Conservation (phyloP, 2,888 invertebrate species). For the Thecophora atra region DNA sequence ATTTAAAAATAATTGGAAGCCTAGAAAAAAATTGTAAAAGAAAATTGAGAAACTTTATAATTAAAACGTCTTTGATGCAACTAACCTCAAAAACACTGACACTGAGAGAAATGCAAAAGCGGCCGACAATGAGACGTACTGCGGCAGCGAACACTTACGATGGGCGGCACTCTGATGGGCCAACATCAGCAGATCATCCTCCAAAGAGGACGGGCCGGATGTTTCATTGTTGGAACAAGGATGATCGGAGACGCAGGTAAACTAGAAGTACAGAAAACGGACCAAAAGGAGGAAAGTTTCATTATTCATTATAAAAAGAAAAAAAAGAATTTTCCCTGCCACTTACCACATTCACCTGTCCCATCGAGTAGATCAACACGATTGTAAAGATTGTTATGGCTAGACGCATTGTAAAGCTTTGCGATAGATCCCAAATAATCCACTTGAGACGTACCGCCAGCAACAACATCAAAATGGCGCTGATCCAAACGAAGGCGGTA, state of each 20-base stretch:
- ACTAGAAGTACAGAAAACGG: constrained; percentile 64
- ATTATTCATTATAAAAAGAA: not conserved
- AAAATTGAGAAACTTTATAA: not conserved
- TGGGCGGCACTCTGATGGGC: constrained; percentile 69
- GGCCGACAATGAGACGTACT: constrained; percentile 87
- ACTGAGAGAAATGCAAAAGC: constrained; percentile 85
- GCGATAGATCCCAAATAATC: constrained; percentile 86
- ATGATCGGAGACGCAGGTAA: constrained; percentile 71
- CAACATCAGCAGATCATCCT: constrained; percentile 53
- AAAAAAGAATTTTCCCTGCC: not conserved
- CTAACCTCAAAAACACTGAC: constrained; percentile 78
- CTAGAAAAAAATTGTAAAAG: constrained; percentile 51
- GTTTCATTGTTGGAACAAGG: constrained; percentile 61
- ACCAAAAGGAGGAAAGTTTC: not conserved
- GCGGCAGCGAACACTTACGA: constrained; percentile 83
- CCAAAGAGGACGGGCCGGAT: constrained; percentile 45
- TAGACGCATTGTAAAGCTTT: constrained; percentile 82
- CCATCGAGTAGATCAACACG: constrained; percentile 85
- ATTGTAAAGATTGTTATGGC: constrained; percentile 89
- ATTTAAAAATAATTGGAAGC: constrained; percentile 84
- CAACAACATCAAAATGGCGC: constrained; percentile 84
- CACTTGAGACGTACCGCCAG: constrained; percentile 84
- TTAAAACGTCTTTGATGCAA: not conserved
- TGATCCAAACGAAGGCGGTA: constrained; percentile 90
- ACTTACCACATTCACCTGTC: constrained; percentile 93